Conservation (phyloP, 2,797 vertebrate genomes). For the Oreochromis mossambicus region DNA sequence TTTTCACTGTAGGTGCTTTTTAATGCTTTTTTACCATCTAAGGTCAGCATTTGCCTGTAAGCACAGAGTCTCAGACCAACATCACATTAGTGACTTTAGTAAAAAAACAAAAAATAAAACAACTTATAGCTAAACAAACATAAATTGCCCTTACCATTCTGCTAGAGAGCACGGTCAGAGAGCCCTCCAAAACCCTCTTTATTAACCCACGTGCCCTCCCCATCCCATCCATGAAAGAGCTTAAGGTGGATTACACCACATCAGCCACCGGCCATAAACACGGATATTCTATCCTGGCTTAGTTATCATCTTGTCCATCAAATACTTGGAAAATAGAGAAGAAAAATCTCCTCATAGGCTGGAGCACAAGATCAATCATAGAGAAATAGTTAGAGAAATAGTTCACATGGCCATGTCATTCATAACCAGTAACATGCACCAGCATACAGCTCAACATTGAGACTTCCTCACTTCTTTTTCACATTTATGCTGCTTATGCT, state of each 20-base stretch:
- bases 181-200: neutral
- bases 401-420: neutral
- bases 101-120: neutral
- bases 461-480: neutral
- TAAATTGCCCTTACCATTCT: neutral
- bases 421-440: neutral
- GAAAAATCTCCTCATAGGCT: conserved; percentile 41
- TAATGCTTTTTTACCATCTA: neutral
- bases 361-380: conserved; percentile 12
- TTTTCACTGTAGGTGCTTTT: neutral
- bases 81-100: neutral
- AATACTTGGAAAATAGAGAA: conserved; percentile 37
- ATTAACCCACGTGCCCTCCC: neutral
- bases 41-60: neutral
- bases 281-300: conserved; percentile 51
- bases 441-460: no score
- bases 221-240: conserved; percentile 26
- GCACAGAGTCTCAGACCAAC: neutral
- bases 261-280: conserved; percentile 48
- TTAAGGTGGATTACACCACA: conserved; percentile 67
- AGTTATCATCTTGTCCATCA: conserved; percentile 45
- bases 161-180: neutral
- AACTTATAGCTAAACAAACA: neutral
- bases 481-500: neutral
- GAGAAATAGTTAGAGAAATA: neutral